These are phyloP conservation scores for Synergus japonicus DNA, from an alignment of 2,888 invertebrate species.

Conservation along the genomic window DNA sequence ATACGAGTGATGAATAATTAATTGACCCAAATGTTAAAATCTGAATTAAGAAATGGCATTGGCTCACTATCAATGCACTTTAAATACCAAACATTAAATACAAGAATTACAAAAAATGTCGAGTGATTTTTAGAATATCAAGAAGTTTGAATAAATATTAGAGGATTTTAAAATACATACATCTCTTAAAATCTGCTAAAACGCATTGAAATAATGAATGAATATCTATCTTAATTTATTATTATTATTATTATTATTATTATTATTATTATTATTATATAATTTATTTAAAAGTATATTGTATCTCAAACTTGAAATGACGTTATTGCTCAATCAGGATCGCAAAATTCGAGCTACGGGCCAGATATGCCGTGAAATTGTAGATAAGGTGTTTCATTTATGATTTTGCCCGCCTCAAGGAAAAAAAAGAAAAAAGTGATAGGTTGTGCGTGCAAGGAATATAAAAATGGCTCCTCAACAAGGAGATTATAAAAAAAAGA, in stretches of 20 bases:
- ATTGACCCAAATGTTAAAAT: constrained; percentile 15
- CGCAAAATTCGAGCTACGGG: constrained; percentile 4
- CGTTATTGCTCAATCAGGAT: constrained; percentile 25
- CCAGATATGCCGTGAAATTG: constrained; percentile 25
- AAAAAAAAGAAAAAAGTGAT: not conserved
- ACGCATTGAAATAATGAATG: too few relatives aligned
- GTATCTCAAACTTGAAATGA: too few relatives aligned
- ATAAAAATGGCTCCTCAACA: constrained; percentile 1
- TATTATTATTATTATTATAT: not conserved
- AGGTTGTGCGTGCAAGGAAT: constrained; percentile 4
- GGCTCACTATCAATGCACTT: not conserved
- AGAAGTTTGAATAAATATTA: too few relatives aligned
- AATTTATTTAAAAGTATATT: too few relatives aligned
- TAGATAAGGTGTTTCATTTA: constrained; percentile 26
- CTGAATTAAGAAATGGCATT: not conserved
- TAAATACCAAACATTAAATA: not conserved
- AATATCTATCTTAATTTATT: too few relatives aligned
- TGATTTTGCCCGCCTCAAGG: constrained; percentile 23
- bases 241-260: too few relatives aligned
- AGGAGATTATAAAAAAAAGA: not conserved
- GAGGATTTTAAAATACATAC: too few relatives aligned
- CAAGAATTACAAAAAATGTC: too few relatives aligned
- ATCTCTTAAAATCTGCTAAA: too few relatives aligned
- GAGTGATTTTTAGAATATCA: too few relatives aligned
- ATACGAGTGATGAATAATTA: constrained; percentile 50